Evolutionary conservation across 2,113 vertebrate species (phyloP).

Genomic region (Macrotis lagotis): DNA sequence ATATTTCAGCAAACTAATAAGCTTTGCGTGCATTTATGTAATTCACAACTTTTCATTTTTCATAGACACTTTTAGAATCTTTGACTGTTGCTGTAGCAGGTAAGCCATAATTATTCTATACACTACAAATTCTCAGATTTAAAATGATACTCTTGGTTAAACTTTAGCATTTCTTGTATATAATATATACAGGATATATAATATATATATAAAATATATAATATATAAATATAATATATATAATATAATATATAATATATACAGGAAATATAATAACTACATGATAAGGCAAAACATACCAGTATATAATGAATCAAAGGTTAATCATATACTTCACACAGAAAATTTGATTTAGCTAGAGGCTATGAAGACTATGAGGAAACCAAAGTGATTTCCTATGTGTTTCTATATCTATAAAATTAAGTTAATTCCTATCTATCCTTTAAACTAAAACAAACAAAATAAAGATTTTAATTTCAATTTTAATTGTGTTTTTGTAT

Average conservation of each 20-base stretch:
- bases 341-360: conserved; percentile 14
- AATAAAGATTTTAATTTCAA: neutral
- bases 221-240: no score
- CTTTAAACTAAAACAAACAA: conserved; percentile 15
- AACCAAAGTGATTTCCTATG: conserved; percentile 34
- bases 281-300: conserved; percentile 8
- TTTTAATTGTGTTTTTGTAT: neutral
- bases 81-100: conserved; percentile 90
- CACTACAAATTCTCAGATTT: neutral
- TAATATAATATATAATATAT: no score
- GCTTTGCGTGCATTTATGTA: conserved; percentile 17
- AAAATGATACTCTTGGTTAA: conserved; percentile 38
- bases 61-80: conserved; percentile 93
- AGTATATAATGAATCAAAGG: conserved; percentile 54
- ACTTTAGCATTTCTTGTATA: conserved; percentile 28
- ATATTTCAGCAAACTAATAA: neutral
- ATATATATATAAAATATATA: no score
- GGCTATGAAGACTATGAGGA: conserved; percentile 44
- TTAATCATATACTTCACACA: conserved; percentile 36
- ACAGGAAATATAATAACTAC: conserved; percentile 48
- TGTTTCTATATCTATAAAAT: conserved; percentile 38
- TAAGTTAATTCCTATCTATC: neutral
- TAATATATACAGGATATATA: no score
- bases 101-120: conserved; percentile 77
- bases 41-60: conserved; percentile 63